phyloP scores from a whole-genome alignment of 2,797 vertebrate genomes.

The Enteromius argenteus region DNA sequence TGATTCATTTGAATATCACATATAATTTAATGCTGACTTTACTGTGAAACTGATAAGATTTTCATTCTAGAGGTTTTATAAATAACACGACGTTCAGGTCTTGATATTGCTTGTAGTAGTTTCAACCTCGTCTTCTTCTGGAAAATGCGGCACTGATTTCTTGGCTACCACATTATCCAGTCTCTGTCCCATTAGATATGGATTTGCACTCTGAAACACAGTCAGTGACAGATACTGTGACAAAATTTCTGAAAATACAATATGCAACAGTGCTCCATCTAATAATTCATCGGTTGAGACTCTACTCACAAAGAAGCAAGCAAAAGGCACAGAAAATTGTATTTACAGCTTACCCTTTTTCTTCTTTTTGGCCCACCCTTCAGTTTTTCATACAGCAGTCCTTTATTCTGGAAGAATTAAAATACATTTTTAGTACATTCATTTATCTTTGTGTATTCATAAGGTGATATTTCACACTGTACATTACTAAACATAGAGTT shows the following conservation, averaged over 20 bases:
- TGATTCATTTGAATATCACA: slow-evolving; percentile 20
- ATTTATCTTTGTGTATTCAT: not conserved
- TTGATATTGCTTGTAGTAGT: slow-evolving; percentile 65
- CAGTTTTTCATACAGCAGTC: slow-evolving; percentile 92
- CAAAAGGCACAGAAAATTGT: slow-evolving; percentile 42
- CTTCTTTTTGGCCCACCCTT: slow-evolving; percentile 89
- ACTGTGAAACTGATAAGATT: slow-evolving; percentile 40
- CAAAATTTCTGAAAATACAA: not conserved
- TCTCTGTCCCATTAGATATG: slow-evolving; percentile 93
- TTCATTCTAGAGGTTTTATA: slow-evolving; percentile 44
- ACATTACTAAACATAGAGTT: no score
- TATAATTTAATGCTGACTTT: slow-evolving; percentile 26
- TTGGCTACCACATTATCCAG: slow-evolving; percentile 97
- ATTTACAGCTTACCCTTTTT: slow-evolving; percentile 85
- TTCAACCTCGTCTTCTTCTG: slow-evolving; percentile 85
- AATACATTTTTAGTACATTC: slow-evolving; percentile 4
- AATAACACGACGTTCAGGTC: slow-evolving; percentile 60
- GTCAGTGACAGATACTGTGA: slow-evolving; percentile 27
- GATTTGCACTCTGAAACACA: slow-evolving; percentile 88
- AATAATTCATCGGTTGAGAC: not conserved
- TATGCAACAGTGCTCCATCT: not conserved
- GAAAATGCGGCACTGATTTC: slow-evolving; percentile 95
- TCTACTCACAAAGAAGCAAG: not conserved
- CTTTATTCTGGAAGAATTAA: slow-evolving; percentile 87
- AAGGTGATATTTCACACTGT: not conserved